These are phyloP conservation scores for Pyrocoelia pectoralis DNA, from an alignment of 2,888 invertebrate species.

Conservation along the genomic window DNA sequence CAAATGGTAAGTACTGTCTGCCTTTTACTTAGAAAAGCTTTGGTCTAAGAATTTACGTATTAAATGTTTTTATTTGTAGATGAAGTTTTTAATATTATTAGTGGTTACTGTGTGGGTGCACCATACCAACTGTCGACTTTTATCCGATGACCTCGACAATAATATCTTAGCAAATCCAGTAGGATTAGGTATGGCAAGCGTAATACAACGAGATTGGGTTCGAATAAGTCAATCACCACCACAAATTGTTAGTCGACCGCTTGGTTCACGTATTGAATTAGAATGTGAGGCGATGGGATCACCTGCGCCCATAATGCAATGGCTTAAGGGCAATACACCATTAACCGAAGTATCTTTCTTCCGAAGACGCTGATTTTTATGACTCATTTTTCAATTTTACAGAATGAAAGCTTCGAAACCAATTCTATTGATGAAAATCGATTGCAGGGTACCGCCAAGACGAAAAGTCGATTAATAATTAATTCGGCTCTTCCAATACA, in stretches of 20 bases:
- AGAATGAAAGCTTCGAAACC: slow-evolving; percentile 69
- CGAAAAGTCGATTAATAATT: slow-evolving; percentile 76
- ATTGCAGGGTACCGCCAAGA: slow-evolving; percentile 66
- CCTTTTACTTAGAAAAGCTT: no score
- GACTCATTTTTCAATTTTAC: no score
- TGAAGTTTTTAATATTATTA: slow-evolving; percentile 54
- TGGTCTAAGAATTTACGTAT: neutral
- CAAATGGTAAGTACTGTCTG: slow-evolving; percentile 48
- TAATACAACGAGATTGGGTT: slow-evolving; percentile 58
- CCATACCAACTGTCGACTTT: slow-evolving; percentile 44
- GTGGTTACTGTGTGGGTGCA: slow-evolving; percentile 43
- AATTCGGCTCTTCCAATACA: slow-evolving; percentile 71
- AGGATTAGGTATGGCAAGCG: slow-evolving; percentile 11
- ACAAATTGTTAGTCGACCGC: slow-evolving; percentile 59
- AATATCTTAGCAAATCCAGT: slow-evolving; percentile 38
- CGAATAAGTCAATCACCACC: slow-evolving; percentile 67
- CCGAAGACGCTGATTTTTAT: no score
- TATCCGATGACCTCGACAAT: slow-evolving; percentile 50
- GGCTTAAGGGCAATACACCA: slow-evolving; percentile 77
- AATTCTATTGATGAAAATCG: slow-evolving; percentile 66
- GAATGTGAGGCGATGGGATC: slow-evolving; percentile 79
- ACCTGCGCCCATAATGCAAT: slow-evolving; percentile 81
- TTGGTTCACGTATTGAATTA: slow-evolving; percentile 68
- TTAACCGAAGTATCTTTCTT: slow-evolving; percentile 66
- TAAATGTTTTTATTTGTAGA: slow-evolving; percentile 44